Evolutionary conservation across 1,140 invertebrate genomes (phyloP).

Genomic region (Formica exsecta): DNA sequence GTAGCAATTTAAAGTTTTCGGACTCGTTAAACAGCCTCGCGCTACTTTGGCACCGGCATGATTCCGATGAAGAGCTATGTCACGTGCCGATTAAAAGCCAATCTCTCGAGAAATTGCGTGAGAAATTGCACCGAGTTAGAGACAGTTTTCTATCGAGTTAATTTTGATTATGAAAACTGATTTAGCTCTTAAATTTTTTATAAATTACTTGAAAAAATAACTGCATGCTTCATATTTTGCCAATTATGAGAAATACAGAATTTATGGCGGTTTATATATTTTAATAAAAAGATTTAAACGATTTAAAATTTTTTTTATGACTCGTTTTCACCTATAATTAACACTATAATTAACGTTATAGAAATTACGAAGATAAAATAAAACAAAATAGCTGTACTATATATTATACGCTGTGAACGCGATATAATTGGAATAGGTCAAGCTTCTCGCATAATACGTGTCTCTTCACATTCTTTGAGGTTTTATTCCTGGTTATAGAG

Average conservation of each 20-base stretch:
- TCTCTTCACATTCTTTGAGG: neutral
- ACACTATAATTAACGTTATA: neutral
- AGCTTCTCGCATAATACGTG: neutral
- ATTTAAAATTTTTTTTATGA: neutral
- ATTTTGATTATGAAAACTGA: conserved; percentile 25
- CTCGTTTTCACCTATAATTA: neutral
- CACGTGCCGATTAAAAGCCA: conserved; percentile 38
- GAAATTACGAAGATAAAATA: neutral
- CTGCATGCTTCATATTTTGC: neutral
- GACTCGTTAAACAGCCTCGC: conserved; percentile 31
- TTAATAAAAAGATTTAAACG: neutral
- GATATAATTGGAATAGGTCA: neutral
- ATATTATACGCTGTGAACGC: neutral
- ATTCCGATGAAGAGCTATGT: conserved; percentile 6
- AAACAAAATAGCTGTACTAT: neutral
- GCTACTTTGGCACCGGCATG: conserved; percentile 48
- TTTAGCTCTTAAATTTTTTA: neutral
- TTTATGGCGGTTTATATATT: neutral
- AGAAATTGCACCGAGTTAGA: conserved; percentile 8
- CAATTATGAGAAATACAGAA: neutral
- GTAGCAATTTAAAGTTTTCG: conserved; percentile 49
- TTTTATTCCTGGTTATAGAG: neutral
- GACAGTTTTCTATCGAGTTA: neutral
- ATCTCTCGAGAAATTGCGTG: neutral
- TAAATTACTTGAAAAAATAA: neutral